Evolutionary conservation across 2,888 invertebrate genomes (phyloP), one percentile per base, ranked within the genome.

Genomic region (Arctia plantaginis): DNA sequence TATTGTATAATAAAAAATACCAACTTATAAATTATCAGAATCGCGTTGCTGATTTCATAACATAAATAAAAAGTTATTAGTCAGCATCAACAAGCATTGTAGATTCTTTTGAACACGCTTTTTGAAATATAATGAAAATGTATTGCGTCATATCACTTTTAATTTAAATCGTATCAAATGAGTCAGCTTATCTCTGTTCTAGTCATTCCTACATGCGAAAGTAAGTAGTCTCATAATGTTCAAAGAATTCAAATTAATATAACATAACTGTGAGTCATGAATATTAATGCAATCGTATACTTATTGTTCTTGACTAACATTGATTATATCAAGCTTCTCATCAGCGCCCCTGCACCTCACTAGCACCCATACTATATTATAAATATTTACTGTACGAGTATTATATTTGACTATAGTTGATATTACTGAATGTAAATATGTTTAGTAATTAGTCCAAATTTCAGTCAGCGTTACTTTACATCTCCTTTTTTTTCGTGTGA

Each of bases 191-290:
- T 41, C 13, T 67, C 47, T 47, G 44, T 67, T 47, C 23, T 30
- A 33, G 47, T 23, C 30, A 47, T 47, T 67, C 12, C 33, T 33
- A 33, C 47, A 10, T 67, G 67, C 47, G 67, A 67, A 47, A 67
- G 67, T 33, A 47, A 33, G 47, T 23, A 3, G 12, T 33, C 44
- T 33, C 23, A 47, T 67, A 47, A 47, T 6, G 20, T 67, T 47
- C 44, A 47, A 67, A 67, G 67, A 67, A 67, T 67, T 47, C 47
- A 67, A 47, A 67, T 20, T 47, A 67, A 67, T 13, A 33, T 67
- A 41, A 33, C 47, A 67, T 47, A 2, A 47, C 23, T 33, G 23
- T 33, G 47, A 67, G 12, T 67, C 33, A 67, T 47, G 12, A 67
- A 67, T 67, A 30, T 13, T 67, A 20, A 67, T 33, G 13, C 23